Percentiles rank a stretch among this genome's conserved stretches.
These are phyloP conservation scores for Zhuqinia jingwanae DNA, from an alignment of 2,888 invertebrate genomes.

Conservation along the genomic window DNA sequence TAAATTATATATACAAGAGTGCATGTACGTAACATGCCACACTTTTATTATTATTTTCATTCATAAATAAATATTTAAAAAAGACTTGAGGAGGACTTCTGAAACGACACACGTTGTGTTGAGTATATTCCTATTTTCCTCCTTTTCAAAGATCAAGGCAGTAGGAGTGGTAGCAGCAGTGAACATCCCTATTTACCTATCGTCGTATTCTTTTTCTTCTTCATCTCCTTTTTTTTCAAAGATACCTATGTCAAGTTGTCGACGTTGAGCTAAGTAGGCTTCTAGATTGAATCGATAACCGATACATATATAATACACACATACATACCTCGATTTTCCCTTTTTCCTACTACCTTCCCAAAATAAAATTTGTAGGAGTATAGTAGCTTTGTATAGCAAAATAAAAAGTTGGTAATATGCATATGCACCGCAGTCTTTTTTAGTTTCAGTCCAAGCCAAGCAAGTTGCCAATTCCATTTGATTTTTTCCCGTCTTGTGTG, in stretches of 20 bases:
- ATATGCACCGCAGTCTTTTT: too few relatives aligned
- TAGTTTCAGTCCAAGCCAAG: background rate
- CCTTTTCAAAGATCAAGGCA: background rate
- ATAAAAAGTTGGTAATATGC: too few relatives aligned
- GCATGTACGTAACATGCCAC: too few relatives aligned
- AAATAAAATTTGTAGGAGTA: background rate
- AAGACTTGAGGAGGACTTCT: background rate
- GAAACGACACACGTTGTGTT: background rate
- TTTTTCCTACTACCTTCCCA: background rate
- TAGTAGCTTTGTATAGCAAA: too few relatives aligned
- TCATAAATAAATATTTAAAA: background rate
- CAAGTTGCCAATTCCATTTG: background rate
- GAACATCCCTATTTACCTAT: background rate
- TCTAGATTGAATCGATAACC: slow-evolving; percentile 42
- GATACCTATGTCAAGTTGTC: slow-evolving; percentile 59
- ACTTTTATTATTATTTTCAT: background rate
- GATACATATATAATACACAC: background rate
- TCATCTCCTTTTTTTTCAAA: background rate
- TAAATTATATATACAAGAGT: too few relatives aligned
- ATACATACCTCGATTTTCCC: background rate
- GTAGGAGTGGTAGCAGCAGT: background rate
- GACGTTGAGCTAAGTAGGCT: background rate
- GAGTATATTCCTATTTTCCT: background rate
- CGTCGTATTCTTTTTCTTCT: too few relatives aligned
- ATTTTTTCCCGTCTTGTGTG: too few relatives aligned